Evolutionary conservation across 2,797 vertebrate genomes (phyloP).

Genomic region (Neopelma chrysocephalum): DNA sequence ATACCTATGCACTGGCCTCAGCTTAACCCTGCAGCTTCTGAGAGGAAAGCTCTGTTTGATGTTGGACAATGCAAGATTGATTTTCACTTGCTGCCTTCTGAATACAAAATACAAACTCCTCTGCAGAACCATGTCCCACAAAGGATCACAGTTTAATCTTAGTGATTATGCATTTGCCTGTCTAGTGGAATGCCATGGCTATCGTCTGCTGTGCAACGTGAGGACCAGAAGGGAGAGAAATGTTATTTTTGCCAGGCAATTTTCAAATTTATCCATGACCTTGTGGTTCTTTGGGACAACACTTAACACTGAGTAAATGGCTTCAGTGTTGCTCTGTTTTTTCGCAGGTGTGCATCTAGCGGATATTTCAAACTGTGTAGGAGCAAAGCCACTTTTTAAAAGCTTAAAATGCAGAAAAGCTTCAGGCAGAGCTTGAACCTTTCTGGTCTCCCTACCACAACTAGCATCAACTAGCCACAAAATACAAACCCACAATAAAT

Average conservation of each 20-base stretch:
- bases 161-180: background rate
- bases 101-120: background rate
- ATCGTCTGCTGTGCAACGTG: rapidly evolving
- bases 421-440: background rate
- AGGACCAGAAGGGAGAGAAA: background rate
- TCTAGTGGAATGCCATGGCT: rapidly evolving
- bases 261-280: background rate
- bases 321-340: background rate
- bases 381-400: background rate
- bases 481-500: background rate
- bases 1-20: background rate
- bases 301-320: rapidly evolving
- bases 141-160: background rate
- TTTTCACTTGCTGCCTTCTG: background rate
- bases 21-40: background rate
- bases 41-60: background rate
- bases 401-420: background rate
- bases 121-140: background rate
- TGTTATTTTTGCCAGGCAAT: background rate
- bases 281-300: background rate
- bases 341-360: background rate
- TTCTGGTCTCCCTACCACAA: background rate
- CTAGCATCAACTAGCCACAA: background rate
- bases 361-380: background rate
- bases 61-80: background rate